These are phyloP conservation scores for Spea multiplicata DNA, from an alignment of 2,113 vertebrate species.

Conservation along the genomic window DNA sequence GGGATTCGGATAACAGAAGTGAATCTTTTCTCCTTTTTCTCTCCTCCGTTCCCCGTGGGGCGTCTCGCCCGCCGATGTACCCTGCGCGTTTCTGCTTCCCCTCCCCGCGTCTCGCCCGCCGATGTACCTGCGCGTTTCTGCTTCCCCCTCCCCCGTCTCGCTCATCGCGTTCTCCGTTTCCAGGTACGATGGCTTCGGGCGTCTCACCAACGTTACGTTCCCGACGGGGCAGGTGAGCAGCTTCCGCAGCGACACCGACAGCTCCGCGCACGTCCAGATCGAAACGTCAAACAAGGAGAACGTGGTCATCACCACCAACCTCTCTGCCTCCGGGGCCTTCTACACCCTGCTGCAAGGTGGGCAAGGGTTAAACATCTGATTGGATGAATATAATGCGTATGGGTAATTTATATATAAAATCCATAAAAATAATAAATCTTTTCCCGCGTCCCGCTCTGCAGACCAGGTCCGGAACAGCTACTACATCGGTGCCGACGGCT, in stretches of 20 bases:
- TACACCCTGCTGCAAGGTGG: slow-evolving; percentile 95
- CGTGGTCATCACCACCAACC: slow-evolving; percentile 92
- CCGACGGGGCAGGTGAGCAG: slow-evolving; percentile 94
- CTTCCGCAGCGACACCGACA: slow-evolving; percentile 86
- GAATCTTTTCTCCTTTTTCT: not conserved
- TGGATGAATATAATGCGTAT: not conserved
- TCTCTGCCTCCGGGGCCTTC: slow-evolving; percentile 93
- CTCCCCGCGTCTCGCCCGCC: not conserved
- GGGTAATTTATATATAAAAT: not conserved
- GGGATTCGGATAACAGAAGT: not conserved
- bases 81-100: not conserved
- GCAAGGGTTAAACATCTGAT: slow-evolving; percentile 23
- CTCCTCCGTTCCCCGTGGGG: not conserved
- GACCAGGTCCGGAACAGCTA: slow-evolving; percentile 98
- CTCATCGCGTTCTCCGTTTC: slow-evolving; percentile 42
- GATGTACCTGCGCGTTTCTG: not conserved
- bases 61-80: not conserved
- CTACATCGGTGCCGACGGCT: slow-evolving; percentile 90
- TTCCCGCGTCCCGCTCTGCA: slow-evolving; percentile 54
- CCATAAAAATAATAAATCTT: not conserved
- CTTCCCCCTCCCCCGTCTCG: not conserved
- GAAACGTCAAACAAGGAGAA: slow-evolving; percentile 94
- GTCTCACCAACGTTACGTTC: slow-evolving; percentile 94
- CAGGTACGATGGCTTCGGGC: slow-evolving; percentile 93
- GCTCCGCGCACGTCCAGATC: slow-evolving; percentile 86